phyloP scores from a whole-genome alignment of 2,888 invertebrate species.

The Cephus nigrinus region DNA sequence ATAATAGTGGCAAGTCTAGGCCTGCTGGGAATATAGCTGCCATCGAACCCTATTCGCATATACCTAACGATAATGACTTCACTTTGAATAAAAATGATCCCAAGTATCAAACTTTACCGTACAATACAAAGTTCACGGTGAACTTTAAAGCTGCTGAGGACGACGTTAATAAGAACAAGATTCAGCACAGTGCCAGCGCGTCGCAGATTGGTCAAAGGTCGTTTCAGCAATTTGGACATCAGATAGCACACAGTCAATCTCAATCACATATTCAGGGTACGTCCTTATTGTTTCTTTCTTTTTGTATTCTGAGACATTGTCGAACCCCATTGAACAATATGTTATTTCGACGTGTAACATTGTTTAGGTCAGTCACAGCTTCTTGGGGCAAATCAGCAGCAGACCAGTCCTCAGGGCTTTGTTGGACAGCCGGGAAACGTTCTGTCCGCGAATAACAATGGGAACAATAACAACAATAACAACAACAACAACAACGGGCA shows the following conservation, averaged over 20 bases:
- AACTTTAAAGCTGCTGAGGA: slow-evolving; percentile 67
- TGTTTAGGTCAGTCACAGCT: slow-evolving; percentile 35
- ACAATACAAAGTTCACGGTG: slow-evolving; percentile 85
- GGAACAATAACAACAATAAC: slow-evolving; percentile 37
- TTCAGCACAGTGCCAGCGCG: slow-evolving; percentile 63
- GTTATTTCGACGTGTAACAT: neutral
- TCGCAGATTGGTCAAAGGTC: slow-evolving; percentile 60
- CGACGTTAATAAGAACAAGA: slow-evolving; percentile 61
- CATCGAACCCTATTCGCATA: slow-evolving; percentile 88
- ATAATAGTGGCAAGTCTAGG: slow-evolving; percentile 62
- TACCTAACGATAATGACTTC: slow-evolving; percentile 79
- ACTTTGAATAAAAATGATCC: slow-evolving; percentile 87
- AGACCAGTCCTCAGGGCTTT: slow-evolving; percentile 47
- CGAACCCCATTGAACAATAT: neutral
- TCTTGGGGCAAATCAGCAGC: slow-evolving; percentile 40
- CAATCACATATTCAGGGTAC: slow-evolving; percentile 63
- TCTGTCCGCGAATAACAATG: slow-evolving; percentile 48
- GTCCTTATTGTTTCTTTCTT: slow-evolving; percentile 1
- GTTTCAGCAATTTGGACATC: slow-evolving; percentile 60
- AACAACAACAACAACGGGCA: slow-evolving; percentile 61
- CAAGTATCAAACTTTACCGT: slow-evolving; percentile 92
- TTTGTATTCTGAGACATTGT: neutral
- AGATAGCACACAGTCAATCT: slow-evolving; percentile 63
- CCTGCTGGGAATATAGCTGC: slow-evolving; percentile 86
- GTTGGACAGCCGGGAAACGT: slow-evolving; percentile 30